Percentiles rank a stretch among this genome's conserved stretches.
Conservation (phyloP, 2,113 vertebrate species). For the Petromus typicus region DNA sequence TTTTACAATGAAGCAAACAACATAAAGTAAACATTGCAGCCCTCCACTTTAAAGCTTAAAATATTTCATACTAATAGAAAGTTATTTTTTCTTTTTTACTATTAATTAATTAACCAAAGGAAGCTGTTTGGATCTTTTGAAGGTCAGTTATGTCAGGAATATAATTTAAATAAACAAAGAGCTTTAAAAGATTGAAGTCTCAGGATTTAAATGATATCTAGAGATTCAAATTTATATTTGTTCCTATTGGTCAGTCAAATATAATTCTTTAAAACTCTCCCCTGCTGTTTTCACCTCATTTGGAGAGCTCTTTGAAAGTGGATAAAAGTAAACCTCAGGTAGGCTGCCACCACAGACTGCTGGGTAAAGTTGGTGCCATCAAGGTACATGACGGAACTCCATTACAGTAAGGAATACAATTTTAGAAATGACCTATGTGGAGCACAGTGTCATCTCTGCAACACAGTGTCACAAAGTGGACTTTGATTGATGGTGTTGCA, state of each 20-base stretch:
- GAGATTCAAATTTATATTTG: neutral
- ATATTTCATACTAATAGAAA: too few species aligned
- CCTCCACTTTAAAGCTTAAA: slow-evolving; percentile 53
- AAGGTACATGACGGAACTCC: slow-evolving; percentile 81
- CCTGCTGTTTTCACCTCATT: neutral
- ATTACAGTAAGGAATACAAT: slow-evolving; percentile 87
- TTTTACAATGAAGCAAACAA: slow-evolving; percentile 66
- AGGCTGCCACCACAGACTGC: slow-evolving; percentile 67
- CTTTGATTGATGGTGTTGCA: slow-evolving; percentile 86
- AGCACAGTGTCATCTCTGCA: slow-evolving; percentile 87
- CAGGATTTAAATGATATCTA: neutral
- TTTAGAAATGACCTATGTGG: slow-evolving; percentile 87
- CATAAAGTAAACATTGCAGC: slow-evolving; percentile 59
- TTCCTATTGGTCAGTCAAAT: slow-evolving; percentile 17
- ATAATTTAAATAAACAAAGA: neutral
- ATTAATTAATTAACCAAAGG: slow-evolving; percentile 2
- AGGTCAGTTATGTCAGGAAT: neutral
- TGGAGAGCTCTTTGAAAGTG: slow-evolving; percentile 70
- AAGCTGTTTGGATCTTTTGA: neutral
- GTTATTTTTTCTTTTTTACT: neutral
- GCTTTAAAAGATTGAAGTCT: neutral
- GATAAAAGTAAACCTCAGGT: slow-evolving; percentile 65
- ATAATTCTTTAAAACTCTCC: slow-evolving; percentile 16
- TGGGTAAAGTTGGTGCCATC: slow-evolving; percentile 77
- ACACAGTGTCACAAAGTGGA: slow-evolving; percentile 84